Evolutionary conservation across 2,797 vertebrate species (phyloP).

Genomic region (Pempheris klunzingeri): DNA sequence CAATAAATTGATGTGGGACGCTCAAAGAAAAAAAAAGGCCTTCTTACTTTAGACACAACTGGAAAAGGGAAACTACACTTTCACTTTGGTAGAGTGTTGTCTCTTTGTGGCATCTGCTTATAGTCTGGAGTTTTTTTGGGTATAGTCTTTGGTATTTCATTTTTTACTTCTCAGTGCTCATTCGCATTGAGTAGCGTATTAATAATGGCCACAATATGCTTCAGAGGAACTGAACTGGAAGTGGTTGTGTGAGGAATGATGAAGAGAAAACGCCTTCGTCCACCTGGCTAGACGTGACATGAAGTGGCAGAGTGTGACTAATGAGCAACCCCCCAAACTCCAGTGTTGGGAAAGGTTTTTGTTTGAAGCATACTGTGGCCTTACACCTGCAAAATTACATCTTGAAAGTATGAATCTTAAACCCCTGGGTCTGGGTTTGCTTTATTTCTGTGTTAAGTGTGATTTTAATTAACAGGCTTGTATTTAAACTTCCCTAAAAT

Average conservation of each 20-base stretch:
- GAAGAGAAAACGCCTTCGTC: neutral
- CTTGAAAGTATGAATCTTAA: neutral
- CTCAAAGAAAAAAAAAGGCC: constrained; percentile 10
- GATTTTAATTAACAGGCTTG: neutral
- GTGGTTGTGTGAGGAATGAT: neutral
- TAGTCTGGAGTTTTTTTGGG: neutral
- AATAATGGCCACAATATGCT: neutral
- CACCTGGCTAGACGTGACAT: neutral
- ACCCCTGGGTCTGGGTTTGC: neutral
- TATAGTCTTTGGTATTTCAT: neutral
- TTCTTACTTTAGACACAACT: neutral
- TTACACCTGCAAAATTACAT: neutral
- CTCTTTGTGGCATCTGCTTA: neutral
- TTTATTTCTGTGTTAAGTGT: neutral
- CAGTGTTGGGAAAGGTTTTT: neutral
- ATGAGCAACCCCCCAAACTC: neutral
- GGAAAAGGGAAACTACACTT: constrained; percentile 27
- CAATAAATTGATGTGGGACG: neutral
- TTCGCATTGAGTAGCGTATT: accelerated
- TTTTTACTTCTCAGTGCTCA: neutral
- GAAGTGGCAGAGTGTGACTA: neutral
- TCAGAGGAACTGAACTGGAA: neutral
- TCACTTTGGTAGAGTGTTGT: constrained; percentile 13
- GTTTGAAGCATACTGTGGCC: neutral
- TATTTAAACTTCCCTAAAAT: neutral